Base-by-base conservation (phyloP, 2,797 vertebrate genomes). In the Crenichthys baileyi region DNA sequence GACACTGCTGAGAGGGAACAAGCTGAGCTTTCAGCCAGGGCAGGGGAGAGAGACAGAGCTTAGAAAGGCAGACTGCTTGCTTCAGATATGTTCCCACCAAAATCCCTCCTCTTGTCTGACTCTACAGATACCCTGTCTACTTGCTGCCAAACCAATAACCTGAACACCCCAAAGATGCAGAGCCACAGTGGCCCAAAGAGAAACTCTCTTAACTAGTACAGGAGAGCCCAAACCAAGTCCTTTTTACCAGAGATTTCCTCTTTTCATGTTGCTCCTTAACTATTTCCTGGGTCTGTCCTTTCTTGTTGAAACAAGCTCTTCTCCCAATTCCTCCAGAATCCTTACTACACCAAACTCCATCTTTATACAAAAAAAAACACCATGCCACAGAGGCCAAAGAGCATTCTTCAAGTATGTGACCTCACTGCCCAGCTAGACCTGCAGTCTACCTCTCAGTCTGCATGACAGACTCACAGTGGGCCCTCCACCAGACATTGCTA, bases 371-470 rank as follows among this genome's bases (percentile, higher is more conserved):
- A 90, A 73, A 88, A 93, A 94, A 92, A 87, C 89, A 88, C 89
- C 92, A 95, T 92, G 97, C 97, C 97, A 98, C 97, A 97, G 97
- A 99, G 97, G 98, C 98, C 98, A 99, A 99, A 99, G 98, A 99
- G 97, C 98, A 98, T 97, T 98, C 97, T 97, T 97, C 96, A 97
- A 97, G 96, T 94, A 92, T 97, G 97, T 99, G 99, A 99, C 98
- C 98, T 99, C 98, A 99, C 97, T 97, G 97, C 96, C 94, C 94
- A 93, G 97, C 96, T 97, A 97, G 97, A 97, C 97, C 97, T 97
- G 97, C 97, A 95, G 96, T 98, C 98, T 98, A 99, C 98, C 98
- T 99, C 97, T 97, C 96, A 97, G 97, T 95, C 97, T 96, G 96
- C 96, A 96, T 93, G 96, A 95, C 96, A 96, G 96, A 96, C 96